phyloP scores from a whole-genome alignment of 2,113 vertebrate species.

The Fukomys damarensis region DNA sequence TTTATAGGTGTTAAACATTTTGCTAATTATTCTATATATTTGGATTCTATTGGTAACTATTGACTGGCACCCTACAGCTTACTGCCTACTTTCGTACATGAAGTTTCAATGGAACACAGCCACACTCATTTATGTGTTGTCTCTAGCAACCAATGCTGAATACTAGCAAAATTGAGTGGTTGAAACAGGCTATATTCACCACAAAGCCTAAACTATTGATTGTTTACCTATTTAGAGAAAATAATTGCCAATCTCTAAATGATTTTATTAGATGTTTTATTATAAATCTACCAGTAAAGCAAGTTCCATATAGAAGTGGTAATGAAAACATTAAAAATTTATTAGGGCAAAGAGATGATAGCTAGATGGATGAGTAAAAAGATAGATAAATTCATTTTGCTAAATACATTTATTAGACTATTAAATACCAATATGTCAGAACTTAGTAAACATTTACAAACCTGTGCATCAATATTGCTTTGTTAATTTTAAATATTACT shows the following conservation, averaged over 20 bases:
- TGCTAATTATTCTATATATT: neutral
- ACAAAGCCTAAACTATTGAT: conserved; percentile 17
- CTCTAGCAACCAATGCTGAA: neutral
- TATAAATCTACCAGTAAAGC: conserved; percentile 11
- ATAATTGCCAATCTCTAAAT: neutral
- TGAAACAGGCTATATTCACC: neutral
- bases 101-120: neutral
- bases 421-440: conserved; percentile 19
- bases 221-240: conserved; percentile 6
- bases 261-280: neutral
- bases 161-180: neutral
- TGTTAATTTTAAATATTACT: neutral
- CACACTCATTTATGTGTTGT: neutral
- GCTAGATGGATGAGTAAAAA: neutral
- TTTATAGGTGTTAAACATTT: conserved; percentile 14
- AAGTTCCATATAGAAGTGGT: neutral
- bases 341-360: neutral
- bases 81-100: neutral
- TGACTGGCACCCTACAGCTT: neutral
- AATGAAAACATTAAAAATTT: neutral
- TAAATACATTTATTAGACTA: neutral
- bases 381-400: neutral
- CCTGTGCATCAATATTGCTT: neutral
- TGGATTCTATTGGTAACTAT: neutral
- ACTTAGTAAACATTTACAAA: neutral